Evolutionary conservation across 2,888 invertebrate genomes (phyloP).

Genomic region (Dolichopus griseipennis): DNA sequence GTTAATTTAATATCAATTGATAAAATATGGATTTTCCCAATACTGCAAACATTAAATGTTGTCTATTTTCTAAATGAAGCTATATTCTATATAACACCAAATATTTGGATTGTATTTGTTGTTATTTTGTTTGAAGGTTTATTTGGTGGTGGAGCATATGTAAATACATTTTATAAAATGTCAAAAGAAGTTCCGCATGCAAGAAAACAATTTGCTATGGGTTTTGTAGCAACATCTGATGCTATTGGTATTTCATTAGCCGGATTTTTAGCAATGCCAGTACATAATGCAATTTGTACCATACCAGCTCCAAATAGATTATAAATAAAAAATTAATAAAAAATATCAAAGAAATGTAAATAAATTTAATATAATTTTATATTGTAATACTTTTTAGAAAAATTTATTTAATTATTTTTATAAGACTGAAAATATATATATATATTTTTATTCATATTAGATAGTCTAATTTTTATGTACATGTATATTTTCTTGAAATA

Average conservation of each 20-base stretch:
- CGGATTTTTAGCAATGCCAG: slow-evolving; percentile 62
- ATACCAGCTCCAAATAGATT: slow-evolving; percentile 42
- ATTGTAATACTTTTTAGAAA: too few relatives aligned
- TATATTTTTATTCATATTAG: too few relatives aligned
- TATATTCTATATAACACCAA: slow-evolving; percentile 54
- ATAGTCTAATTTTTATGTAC: too few relatives aligned
- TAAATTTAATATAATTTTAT: too few relatives aligned
- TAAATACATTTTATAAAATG: slow-evolving; percentile 74
- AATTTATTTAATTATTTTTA: too few relatives aligned
- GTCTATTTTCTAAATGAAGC: slow-evolving; percentile 54
- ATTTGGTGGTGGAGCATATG: slow-evolving; percentile 68
- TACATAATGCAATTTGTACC: slow-evolving; percentile 64
- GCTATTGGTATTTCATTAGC: slow-evolving; percentile 68
- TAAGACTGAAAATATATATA: too few relatives aligned
- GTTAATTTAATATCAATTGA: slow-evolving; percentile 61
- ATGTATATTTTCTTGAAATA: too few relatives aligned
- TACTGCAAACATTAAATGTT: slow-evolving; percentile 59
- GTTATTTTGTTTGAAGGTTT: slow-evolving; percentile 68
- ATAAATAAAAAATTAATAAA: neutral
- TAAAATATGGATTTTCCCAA: slow-evolving; percentile 61
- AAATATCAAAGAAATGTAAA: too few relatives aligned
- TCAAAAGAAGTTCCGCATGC: slow-evolving; percentile 51
- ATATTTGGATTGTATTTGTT: slow-evolving; percentile 55
- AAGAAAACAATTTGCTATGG: slow-evolving; percentile 57
- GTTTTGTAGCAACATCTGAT: slow-evolving; percentile 65